A percentile compares a stretch with the other conserved stretches of the same genome.
These are phyloP conservation scores for Aphelocoma coerulescens DNA, from an alignment of 2,113 vertebrate species.

Conservation along the genomic window DNA sequence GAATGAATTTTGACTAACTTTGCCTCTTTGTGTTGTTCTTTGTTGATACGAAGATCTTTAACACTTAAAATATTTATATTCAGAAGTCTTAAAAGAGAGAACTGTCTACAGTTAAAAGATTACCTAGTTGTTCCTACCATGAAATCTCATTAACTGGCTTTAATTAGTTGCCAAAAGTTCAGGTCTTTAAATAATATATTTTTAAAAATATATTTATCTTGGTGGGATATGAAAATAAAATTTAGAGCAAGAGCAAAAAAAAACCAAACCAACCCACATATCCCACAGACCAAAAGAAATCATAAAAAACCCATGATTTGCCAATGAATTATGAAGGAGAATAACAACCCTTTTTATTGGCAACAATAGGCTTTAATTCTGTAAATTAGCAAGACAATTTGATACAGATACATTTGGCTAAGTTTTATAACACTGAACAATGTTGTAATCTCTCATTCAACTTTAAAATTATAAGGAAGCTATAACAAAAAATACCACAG, in stretches of 20 bases:
- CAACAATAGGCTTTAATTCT: conserved; percentile 53
- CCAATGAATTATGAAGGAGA: neutral
- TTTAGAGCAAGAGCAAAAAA: neutral
- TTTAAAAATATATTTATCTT: neutral
- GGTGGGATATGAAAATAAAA: neutral
- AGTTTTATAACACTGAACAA: conserved; percentile 17
- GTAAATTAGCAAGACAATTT: conserved; percentile 14
- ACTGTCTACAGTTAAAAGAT: neutral
- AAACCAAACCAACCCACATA: neutral
- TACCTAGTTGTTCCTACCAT: neutral
- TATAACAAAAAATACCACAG: neutral
- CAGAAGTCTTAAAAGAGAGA: neutral
- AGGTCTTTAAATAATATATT: neutral
- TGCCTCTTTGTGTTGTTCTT: neutral
- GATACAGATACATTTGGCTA: conserved; percentile 37
- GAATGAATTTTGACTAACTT: neutral
- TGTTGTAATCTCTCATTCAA: neutral
- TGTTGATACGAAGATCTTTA: neutral
- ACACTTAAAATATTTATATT: neutral
- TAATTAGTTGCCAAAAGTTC: neutral
- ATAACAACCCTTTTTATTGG: neutral
- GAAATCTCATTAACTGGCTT: neutral
- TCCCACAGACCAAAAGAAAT: neutral
- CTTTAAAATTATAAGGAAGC: conserved; percentile 32
- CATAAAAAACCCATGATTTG: neutral